phyloP scores from a whole-genome alignment of 2,888 invertebrate species.

The Bugulina stolonifera region DNA sequence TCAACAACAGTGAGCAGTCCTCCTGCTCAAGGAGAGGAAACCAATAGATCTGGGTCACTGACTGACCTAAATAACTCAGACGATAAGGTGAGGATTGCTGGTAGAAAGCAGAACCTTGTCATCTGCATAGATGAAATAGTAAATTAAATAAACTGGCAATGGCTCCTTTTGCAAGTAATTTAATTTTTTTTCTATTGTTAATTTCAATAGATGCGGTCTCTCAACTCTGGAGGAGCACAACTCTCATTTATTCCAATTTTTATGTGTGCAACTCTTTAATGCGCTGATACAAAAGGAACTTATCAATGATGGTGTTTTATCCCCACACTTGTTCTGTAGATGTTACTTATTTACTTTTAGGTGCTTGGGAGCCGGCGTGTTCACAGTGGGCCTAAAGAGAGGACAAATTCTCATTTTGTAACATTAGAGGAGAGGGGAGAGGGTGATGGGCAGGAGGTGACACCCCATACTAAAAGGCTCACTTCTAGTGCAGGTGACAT shows the following conservation, averaged over 20 bases:
- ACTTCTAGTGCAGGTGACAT: not conserved
- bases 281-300: no score
- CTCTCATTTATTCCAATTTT: no score
- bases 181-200: no score
- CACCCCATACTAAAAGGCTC: slow-evolving; percentile 31
- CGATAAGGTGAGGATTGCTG: slow-evolving; percentile 29
- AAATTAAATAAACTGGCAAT: no score
- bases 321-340: no score
- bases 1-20: not conserved
- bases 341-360: not conserved
- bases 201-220: no score
- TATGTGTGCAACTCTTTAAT: no score
- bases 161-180: no score
- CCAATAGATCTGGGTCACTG: slow-evolving; percentile 4
- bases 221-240: no score
- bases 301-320: no score
- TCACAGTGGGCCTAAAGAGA: slow-evolving; percentile 43
- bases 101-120: no score
- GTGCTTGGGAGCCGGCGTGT: slow-evolving; percentile 31
- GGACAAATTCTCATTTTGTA: slow-evolving; percentile 33
- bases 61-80: not conserved
- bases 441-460: slow-evolving; percentile 38
- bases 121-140: no score
- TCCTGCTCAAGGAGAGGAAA: not conserved
- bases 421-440: slow-evolving; percentile 39